Evolutionary conservation across 2,888 invertebrate genomes (phyloP), one percentile per base, ranked within the genome.

Genomic region (Busseola fusca): DNA sequence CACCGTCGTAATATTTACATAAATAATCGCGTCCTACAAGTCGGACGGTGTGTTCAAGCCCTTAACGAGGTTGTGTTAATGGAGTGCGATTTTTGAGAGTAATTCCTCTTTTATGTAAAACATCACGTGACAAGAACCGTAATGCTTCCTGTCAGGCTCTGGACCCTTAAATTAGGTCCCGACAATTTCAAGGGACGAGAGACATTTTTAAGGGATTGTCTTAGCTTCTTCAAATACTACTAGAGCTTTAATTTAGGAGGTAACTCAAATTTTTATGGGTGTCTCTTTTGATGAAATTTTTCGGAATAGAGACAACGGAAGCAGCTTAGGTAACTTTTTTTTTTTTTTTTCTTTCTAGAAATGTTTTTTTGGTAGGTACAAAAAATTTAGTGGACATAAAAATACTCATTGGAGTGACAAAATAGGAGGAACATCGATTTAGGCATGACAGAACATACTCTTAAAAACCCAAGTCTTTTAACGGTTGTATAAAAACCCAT

Each of bases 41-140:
- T 72, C 59, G 65, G 37, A 5, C 34, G 62, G 67, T 81, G 63
- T 78, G 69, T 50, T 27, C 57, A 75, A 65, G 37, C 59, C 79
- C 80, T 81, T 78, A 76, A 62, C 59, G 59, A 58, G 65, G 62
- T 74, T 40, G 76, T 80, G 82, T 69, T 84, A 87, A 87, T 84
- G 83, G 72, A 69, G 75, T 76, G 73, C 50, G 70, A 87, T 86
- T 85, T 87, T 87, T 84, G 73, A 81, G 82, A 86, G 84, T 86
- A 83, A 88, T 87, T 86, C 74, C 77, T 84, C 82, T 84, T 85
- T 84, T 81, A 85, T 80, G 85, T 72, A 80, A 79, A 83, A 70
- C 25, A 48, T 80, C 73, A 84, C 87, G 88, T 88, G 88, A 84
- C 83, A 42, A 66, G 87, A 80, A 82, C 76, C 72, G 72, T 81